Evolutionary conservation across 2,113 vertebrate species (phyloP).

Genomic region (Microtus oregoni): DNA sequence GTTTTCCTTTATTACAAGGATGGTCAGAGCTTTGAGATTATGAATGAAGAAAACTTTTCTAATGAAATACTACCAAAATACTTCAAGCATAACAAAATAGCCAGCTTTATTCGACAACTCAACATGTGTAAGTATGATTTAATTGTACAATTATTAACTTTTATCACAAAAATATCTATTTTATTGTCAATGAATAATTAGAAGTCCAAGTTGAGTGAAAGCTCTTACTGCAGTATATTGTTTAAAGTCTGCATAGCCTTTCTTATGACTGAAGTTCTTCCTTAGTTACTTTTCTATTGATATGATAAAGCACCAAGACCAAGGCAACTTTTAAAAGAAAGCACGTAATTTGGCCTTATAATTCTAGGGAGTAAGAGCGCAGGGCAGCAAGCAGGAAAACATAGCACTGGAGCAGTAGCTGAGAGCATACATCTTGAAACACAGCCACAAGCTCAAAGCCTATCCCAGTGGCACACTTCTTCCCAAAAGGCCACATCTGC

Average conservation of each 20-base stretch:
- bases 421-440: background rate
- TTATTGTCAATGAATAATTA: background rate
- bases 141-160: background rate
- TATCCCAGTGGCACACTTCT: background rate
- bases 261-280: background rate
- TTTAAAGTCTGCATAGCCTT: background rate
- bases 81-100: conserved; percentile 88
- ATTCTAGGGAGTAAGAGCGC: background rate
- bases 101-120: conserved; percentile 88
- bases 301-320: background rate
- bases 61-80: conserved; percentile 88
- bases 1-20: conserved; percentile 77
- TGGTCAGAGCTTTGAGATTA: conserved; percentile 86
- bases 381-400: background rate
- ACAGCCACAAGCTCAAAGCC: background rate
- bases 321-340: background rate
- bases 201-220: background rate
- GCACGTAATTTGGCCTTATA: background rate
- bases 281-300: background rate
- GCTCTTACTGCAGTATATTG: background rate
- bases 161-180: background rate
- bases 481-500: background rate
- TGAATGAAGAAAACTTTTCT: conserved; percentile 86
- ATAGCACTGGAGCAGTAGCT: background rate
- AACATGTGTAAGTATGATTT: conserved; percentile 86